Evolutionary conservation across 2,888 invertebrate genomes (phyloP).

Genomic region (Archips crataeganus): DNA sequence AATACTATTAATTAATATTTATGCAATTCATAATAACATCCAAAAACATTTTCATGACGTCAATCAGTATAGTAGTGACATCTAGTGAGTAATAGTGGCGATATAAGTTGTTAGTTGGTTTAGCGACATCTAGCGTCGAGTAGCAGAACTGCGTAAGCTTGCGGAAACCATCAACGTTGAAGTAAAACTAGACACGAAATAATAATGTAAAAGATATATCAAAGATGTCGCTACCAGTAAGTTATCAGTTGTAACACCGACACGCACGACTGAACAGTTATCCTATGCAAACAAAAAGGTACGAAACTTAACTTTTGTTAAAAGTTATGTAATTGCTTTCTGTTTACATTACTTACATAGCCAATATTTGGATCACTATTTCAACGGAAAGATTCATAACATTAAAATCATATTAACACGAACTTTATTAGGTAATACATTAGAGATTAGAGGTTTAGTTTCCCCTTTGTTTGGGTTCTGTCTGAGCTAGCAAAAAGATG

Average conservation of each 20-base stretch:
- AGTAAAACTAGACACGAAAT: neutral
- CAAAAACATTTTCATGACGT: neutral
- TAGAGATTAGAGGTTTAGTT: neutral
- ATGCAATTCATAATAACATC: no score
- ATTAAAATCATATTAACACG: neutral
- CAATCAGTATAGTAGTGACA: neutral
- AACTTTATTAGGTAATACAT: no score
- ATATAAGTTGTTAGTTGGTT: neutral
- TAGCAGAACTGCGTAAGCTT: neutral
- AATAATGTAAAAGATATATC: neutral
- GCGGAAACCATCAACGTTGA: neutral
- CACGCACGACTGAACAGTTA: neutral
- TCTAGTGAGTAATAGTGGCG: neutral
- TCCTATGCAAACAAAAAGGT: conserved; percentile 1
- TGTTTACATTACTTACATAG: neutral
- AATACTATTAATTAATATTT: no score
- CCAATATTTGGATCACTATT: neutral
- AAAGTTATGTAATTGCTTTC: conserved; percentile 1
- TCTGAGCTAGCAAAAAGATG: neutral
- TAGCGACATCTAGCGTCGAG: conserved; percentile 6
- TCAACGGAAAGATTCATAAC: neutral
- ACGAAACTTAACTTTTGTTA: neutral
- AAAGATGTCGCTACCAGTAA: conserved; percentile 7
- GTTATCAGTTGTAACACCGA: neutral
- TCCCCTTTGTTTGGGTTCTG: neutral